Percentiles rank a stretch among this genome's conserved stretches.
phyloP scores from a whole-genome alignment of 2,797 vertebrate genomes.

The Oryzias sinensis region DNA sequence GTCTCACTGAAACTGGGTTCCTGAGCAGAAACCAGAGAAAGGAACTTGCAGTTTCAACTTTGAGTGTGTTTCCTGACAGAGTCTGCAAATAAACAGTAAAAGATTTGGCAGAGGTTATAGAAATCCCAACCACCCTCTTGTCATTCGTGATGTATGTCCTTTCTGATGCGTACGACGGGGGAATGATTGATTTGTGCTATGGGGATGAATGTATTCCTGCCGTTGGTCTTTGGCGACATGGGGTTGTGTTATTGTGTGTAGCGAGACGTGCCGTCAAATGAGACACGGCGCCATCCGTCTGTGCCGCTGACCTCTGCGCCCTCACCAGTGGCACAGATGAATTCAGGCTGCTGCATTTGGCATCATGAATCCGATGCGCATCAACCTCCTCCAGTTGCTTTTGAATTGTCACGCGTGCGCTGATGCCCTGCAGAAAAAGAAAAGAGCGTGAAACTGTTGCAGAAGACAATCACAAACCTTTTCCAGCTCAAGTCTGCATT shows the following conservation, averaged over 20 bases:
- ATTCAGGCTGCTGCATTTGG: constrained; percentile 9
- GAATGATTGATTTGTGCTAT: constrained; percentile 43
- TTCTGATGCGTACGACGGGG: constrained; percentile 21
- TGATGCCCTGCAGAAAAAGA: constrained; percentile 28
- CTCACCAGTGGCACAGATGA: constrained; percentile 46
- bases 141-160: constrained; percentile 14
- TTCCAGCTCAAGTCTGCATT: constrained; percentile 53
- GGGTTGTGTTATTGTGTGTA: constrained; percentile 63
- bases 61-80: too few species aligned
- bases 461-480: constrained; percentile 32
- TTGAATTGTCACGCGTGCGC: constrained; percentile 31
- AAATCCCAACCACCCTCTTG: not conserved
- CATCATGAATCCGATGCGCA: constrained; percentile 40
- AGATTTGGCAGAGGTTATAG: not conserved
- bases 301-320: constrained; percentile 49
- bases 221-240: constrained; percentile 41
- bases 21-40: too few species aligned
- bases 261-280: constrained; percentile 64
- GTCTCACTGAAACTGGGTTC: too few species aligned
- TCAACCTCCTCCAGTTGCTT: constrained; percentile 22
- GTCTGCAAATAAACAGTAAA: too few species aligned
- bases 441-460: constrained; percentile 39
- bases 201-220: constrained; percentile 30
- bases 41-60: too few species aligned
- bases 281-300: constrained; percentile 70